These are phyloP conservation scores for Minunthozetes semirufus DNA, from an alignment of 2,888 invertebrate genomes.

Conservation along the genomic window DNA sequence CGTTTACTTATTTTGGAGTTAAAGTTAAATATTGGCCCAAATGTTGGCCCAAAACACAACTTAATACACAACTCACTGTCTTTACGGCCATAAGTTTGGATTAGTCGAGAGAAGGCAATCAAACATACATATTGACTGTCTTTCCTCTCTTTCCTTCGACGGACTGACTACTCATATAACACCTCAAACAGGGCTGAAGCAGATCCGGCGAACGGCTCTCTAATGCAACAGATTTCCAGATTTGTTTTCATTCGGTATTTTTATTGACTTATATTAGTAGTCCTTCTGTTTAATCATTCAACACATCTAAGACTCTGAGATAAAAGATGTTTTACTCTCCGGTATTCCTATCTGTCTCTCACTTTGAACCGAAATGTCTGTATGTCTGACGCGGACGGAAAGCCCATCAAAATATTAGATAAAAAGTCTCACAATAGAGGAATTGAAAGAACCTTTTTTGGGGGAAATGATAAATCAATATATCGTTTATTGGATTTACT, in stretches of 20 bases:
- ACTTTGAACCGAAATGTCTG: not conserved
- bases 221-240: constrained; percentile 14
- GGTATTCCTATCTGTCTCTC: not conserved
- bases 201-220: not conserved
- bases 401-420: constrained; percentile 13
- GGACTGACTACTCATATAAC: too few species aligned
- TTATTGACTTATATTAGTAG: constrained; percentile 29
- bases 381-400: not conserved
- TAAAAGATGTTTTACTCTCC: not conserved
- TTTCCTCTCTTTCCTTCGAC: not conserved
- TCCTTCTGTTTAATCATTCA: constrained; percentile 17
- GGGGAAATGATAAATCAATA: constrained; percentile 12
- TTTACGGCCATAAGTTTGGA: not conserved
- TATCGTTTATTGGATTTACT: constrained; percentile 18
- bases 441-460: not conserved
- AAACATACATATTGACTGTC: not conserved
- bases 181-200: not conserved
- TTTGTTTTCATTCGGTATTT: not conserved
- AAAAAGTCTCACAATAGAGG: not conserved
- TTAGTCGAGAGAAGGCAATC: not conserved
- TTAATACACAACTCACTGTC: not conserved
- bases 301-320: not conserved
- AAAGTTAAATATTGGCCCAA: constrained; percentile 1
- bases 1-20: not conserved
- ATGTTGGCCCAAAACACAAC: constrained; percentile 4